Percentiles rank a stretch among this genome's conserved stretches.
These are phyloP conservation scores for Clarias magur DNA, from an alignment of 2,113 vertebrate species.

Conservation along the genomic window DNA sequence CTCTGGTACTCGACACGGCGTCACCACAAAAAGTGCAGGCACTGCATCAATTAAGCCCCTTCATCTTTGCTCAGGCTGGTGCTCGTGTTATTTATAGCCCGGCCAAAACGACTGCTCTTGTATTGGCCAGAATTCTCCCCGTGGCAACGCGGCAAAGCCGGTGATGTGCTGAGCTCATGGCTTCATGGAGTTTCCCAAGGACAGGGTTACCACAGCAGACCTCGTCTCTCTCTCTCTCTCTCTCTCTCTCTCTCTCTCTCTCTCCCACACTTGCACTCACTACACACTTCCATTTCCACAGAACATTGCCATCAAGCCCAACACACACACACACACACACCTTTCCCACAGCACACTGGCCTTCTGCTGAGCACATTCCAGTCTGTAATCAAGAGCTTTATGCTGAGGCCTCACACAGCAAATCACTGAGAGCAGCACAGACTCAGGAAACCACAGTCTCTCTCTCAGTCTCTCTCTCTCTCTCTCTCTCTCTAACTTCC, in stretches of 20 bases:
- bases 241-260: not conserved
- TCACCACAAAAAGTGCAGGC: constrained; percentile 31
- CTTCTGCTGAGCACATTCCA: constrained; percentile 41
- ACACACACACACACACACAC: constrained; percentile 13
- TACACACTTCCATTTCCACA: constrained; percentile 23
- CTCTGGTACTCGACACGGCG: constrained; percentile 15
- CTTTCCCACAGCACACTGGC: constrained; percentile 28
- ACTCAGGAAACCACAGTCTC: constrained; percentile 43
- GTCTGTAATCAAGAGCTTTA: constrained; percentile 45
- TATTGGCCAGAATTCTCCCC: constrained; percentile 49
- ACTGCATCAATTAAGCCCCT: constrained; percentile 22
- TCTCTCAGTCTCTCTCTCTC: not conserved
- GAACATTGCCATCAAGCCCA: constrained; percentile 28
- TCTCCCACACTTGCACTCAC: constrained; percentile 4
- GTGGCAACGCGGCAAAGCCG: constrained; percentile 43
- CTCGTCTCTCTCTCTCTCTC: not conserved
- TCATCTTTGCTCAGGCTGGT: constrained; percentile 23
- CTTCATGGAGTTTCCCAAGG: constrained; percentile 49
- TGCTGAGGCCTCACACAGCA: constrained; percentile 46
- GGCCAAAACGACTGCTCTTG: constrained; percentile 20
- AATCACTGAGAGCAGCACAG: constrained; percentile 43
- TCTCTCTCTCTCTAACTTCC: not conserved
- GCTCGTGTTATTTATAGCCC: constrained; percentile 57
- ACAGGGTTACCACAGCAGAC: constrained; percentile 48
- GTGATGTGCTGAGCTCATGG: constrained; percentile 49